phyloP scores from a whole-genome alignment of 2,888 invertebrate species.

The Autographa gamma region DNA sequence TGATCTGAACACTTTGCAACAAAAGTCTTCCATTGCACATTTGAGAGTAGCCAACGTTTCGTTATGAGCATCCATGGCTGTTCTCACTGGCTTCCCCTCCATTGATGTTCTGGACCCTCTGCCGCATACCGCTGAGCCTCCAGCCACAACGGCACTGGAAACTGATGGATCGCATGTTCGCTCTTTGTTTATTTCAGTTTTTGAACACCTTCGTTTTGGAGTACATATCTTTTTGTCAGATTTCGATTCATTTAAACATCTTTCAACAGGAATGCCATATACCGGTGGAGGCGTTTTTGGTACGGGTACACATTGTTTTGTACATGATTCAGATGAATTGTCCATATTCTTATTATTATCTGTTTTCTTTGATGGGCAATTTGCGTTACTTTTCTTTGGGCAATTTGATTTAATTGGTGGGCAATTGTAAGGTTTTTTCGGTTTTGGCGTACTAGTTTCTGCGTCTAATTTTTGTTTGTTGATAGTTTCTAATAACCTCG shows the following conservation, averaged over 20 bases:
- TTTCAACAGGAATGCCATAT: background rate
- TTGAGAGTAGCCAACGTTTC: slow-evolving; percentile 67
- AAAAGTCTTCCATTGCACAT: slow-evolving; percentile 68
- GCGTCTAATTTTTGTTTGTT: background rate
- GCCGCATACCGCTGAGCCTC: background rate
- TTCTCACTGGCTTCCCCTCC: slow-evolving; percentile 18
- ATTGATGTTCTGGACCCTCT: background rate
- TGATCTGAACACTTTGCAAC: slow-evolving; percentile 64
- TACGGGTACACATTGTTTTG: background rate
- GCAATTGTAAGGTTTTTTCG: background rate
- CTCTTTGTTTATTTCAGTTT: background rate
- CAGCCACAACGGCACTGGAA: background rate
- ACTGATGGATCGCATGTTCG: background rate
- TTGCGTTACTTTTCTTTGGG: no score
- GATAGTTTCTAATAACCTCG: slow-evolving; percentile 4
- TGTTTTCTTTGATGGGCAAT: no score
- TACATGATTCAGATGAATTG: background rate
- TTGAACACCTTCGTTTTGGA: background rate
- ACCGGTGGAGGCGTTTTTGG: slow-evolving; percentile 11
- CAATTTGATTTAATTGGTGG: no score
- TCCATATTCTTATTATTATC: background rate
- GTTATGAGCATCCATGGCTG: slow-evolving; percentile 55
- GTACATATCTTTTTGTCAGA: slow-evolving; percentile 2
- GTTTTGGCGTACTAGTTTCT: slow-evolving; percentile 4
- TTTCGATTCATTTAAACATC: background rate